Base-by-base conservation (phyloP, 2,888 invertebrate genomes). In the Pardosa pseudoannulata region DNA sequence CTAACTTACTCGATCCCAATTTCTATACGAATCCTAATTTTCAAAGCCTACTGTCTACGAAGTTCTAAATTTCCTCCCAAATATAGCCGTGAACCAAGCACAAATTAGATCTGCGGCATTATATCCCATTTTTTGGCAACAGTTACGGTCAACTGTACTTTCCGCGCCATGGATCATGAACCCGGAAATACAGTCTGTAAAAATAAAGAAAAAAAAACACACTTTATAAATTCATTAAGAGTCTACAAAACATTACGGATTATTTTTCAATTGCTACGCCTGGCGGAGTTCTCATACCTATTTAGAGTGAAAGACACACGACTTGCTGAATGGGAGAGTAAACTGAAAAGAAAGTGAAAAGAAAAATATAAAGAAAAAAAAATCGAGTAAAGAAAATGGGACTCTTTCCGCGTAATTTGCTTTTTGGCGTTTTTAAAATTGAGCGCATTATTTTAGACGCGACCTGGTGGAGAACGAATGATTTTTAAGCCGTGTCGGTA, bases 201-300 rank as follows among this genome's bases (percentile, higher is more conserved):
- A 36, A 36, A n/a, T 9, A 9, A 36, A 36, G n/a, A 46, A 46
- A 46, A 46, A 46, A 16, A 56, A 56, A 56, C 56, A 3, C 19
- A 16, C 56, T 56, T 46, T 56, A 56, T 56, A 56, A 23, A 56
- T 56, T 56, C 56, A 56, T 56, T 56, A 56, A 56, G 3, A 19
- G 23, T 19, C 23, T 16, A 6, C 19, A 1, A 23, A 56, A 56
- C 56, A 56, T 56, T 19, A 23, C 19, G 56, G 56, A 56, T 56
- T 56, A 56, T 56, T 56, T 56, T 56, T 23, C 56, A 19, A 2
- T 6, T 23, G 56, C 56, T 56, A 56, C 56, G 56, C 56, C 56
- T 56, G 56, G 56, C 16, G 36, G 9, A 9, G 9, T 46, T 46
- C 46, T 23, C 56, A 56, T 19, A 23, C 56, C 56, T 56, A 56